These are phyloP conservation scores for Eupeodes luniger DNA, from an alignment of 2,888 invertebrate genomes.

Conservation along the genomic window DNA sequence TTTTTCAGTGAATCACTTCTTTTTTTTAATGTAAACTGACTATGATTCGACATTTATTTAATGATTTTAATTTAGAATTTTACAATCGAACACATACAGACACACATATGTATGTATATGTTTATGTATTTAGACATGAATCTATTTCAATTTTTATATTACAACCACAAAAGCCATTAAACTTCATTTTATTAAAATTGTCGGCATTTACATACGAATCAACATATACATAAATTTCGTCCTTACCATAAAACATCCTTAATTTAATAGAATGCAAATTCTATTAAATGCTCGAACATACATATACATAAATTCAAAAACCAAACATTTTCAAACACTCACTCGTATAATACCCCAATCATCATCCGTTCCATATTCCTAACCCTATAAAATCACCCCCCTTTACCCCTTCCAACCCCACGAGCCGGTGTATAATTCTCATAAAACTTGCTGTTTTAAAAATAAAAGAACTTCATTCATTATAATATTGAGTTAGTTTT, in stretches of 20 bases:
- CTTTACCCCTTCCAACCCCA: background rate
- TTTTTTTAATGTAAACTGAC: too few relatives aligned
- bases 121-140: too few relatives aligned
- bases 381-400: background rate
- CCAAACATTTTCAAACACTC: conserved; percentile 26
- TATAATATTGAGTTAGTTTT: background rate
- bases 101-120: too few relatives aligned
- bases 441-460: conserved; percentile 11
- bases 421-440: background rate
- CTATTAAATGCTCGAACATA: conserved; percentile 10
- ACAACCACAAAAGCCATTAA: background rate
- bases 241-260: conserved; percentile 9
- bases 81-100: background rate
- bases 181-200: conserved; percentile 14
- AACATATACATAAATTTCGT: background rate
- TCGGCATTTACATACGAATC: background rate
- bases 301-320: conserved; percentile 1
- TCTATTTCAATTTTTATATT: background rate
- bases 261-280: conserved; percentile 43
- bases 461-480: conserved; percentile 7
- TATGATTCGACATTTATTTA: too few relatives aligned
- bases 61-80: background rate
- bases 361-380: too few relatives aligned
- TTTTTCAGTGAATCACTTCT: too few relatives aligned
- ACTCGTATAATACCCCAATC: too few relatives aligned